A percentile compares a stretch with the other conserved stretches of the same genome.
These are phyloP conservation scores for Hetaerina americana DNA, from an alignment of 1,140 invertebrate species.

Conservation along the genomic window DNA sequence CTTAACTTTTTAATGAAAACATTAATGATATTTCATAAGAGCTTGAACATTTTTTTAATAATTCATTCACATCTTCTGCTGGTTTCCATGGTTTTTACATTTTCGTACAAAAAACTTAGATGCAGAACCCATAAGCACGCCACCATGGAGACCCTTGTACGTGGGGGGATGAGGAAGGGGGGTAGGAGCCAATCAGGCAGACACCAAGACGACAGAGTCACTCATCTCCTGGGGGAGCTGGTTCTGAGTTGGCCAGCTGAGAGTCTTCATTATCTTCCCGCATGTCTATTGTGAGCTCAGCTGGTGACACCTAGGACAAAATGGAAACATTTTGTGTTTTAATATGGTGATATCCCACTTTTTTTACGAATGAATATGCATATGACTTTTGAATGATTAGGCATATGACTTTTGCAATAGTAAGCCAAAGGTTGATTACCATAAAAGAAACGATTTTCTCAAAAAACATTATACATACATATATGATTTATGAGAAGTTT, in stretches of 20 bases:
- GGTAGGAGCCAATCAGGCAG: too few species aligned
- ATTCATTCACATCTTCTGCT: too few species aligned
- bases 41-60: too few species aligned
- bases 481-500: not conserved
- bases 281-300: slow-evolving; percentile 11
- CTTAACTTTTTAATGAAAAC: too few species aligned
- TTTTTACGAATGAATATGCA: not conserved
- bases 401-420: not conserved
- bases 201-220: too few species aligned
- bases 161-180: too few species aligned
- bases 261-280: slow-evolving; percentile 10
- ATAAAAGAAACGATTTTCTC: not conserved
- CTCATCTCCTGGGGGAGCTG: slow-evolving; percentile 11
- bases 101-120: too few species aligned
- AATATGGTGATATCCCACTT: not conserved
- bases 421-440: not conserved
- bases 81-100: too few species aligned
- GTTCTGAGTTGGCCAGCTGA: not conserved
- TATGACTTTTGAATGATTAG: too few species aligned
- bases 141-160: too few species aligned
- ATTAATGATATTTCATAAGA: too few species aligned
- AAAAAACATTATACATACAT: not conserved
- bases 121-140: too few species aligned
- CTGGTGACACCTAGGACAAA: slow-evolving; percentile 7
- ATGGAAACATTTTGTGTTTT: not conserved